Evolutionary conservation across 2,797 vertebrate genomes (phyloP), one percentile per base, ranked within the genome.

Genomic region (Margarornis squamiger): DNA sequence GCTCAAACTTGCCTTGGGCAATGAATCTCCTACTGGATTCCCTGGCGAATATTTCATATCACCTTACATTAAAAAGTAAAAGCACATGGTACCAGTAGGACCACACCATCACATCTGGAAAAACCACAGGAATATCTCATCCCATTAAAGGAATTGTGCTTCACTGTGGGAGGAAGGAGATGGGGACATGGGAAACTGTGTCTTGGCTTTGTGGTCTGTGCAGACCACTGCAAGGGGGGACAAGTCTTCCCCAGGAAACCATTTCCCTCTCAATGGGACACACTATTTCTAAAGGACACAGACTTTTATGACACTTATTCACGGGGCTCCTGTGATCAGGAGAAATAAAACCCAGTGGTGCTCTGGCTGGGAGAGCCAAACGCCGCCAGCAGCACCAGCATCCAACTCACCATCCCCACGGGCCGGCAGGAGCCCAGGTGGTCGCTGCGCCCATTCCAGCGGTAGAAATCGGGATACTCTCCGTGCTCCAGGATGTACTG

Each of bases 361-460:
- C 51, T 62, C 27, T 0, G 0, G 32, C 12, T 2, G 2, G 81
- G 27, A 67, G 6, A 63, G 12, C 14, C 9, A 24, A 30, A 34
- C 0, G 0, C 4, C 0, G 0, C 5, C n/a, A 18, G 71, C n/a
- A 30, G 21, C 7, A 22, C 6, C 45, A 49, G 48, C 48, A 24
- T 6, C 30, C 74, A 68, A 95, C 98, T 97, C 97, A 99, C 99
- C 99, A 99, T 99, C 77, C 98, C 98, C 9, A 99, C 78, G 15
- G 99, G 98, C 90, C 97, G 98, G 96, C 99, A 99, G 97, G 99
- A 99, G 74, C 98, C 99, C 98, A 99, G 98, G 98, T 99, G 99
- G 97, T 99, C 99, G 0, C 98, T 98, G 97, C 98, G 98, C 41
- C 98, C 97, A 2, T 99, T 99, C 99, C 99, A 99, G 91, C 97